These are phyloP conservation scores for Garra rufa DNA, from an alignment of 2,113 vertebrate species.

Conservation along the genomic window DNA sequence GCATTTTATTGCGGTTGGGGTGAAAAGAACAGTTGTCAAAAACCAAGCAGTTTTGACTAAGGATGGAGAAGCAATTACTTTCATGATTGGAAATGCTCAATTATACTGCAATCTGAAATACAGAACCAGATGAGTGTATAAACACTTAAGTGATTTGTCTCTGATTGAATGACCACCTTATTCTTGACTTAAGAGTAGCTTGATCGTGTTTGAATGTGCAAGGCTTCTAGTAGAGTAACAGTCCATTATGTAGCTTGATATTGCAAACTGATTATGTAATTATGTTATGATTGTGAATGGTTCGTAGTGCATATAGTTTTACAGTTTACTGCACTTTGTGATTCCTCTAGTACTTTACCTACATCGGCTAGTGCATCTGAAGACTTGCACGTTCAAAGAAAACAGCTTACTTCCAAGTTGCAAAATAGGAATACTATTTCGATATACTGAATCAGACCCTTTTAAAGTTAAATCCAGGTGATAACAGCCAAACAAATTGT, in stretches of 20 bases:
- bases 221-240: neutral
- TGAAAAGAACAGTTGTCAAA: neutral
- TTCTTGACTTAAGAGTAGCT: neutral
- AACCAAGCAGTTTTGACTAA: neutral
- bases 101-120: neutral
- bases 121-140: neutral
- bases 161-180: neutral
- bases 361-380: neutral
- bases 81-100: neutral
- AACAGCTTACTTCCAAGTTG: neutral
- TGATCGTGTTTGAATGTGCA: neutral
- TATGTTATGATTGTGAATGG: too few species aligned
- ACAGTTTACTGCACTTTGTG: neutral
- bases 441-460: neutral
- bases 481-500: neutral
- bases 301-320: neutral
- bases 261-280: too few species aligned
- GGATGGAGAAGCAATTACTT: neutral
- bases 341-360: too few species aligned
- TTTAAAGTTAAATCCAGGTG: neutral
- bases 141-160: neutral
- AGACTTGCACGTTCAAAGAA: neutral
- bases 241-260: neutral
- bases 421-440: too few species aligned
- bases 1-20: slow-evolving; percentile 7